These are phyloP conservation scores for Acipenser ruthenus DNA, from an alignment of 2,797 vertebrate species.

Conservation along the genomic window DNA sequence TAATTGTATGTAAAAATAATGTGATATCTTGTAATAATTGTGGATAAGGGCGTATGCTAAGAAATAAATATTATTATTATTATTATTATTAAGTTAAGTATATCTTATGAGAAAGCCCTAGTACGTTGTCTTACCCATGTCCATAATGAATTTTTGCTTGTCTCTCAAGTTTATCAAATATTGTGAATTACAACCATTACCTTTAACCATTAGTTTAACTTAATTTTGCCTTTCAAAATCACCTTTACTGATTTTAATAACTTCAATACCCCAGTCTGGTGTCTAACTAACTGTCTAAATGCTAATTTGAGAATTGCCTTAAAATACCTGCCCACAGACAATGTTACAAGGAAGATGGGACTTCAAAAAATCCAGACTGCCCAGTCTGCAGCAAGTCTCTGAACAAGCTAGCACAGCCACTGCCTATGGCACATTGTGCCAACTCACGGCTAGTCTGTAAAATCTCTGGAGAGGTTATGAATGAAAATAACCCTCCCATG, in stretches of 20 bases:
- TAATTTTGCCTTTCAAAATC: too few species aligned
- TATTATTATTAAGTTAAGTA: too few species aligned
- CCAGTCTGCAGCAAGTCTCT: slow-evolving; percentile 98
- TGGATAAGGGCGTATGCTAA: too few species aligned
- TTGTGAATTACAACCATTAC: too few species aligned
- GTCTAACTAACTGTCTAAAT: neutral
- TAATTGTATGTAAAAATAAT: too few species aligned
- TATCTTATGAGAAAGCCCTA: too few species aligned
- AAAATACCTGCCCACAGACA: slow-evolving; percentile 67
- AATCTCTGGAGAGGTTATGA: slow-evolving; percentile 98
- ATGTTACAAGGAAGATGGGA: slow-evolving; percentile 97
- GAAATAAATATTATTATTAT: too few species aligned
- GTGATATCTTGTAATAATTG: too few species aligned
- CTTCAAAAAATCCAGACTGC: slow-evolving; percentile 96
- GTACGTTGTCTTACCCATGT: too few species aligned
- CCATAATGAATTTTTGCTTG: neutral
- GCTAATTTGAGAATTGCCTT: slow-evolving; percentile 44
- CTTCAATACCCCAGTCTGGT: neutral
- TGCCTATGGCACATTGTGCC: slow-evolving; percentile 98
- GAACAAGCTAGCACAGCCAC: slow-evolving; percentile 93
- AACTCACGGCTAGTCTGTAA: slow-evolving; percentile 98
- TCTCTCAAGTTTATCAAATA: too few species aligned
- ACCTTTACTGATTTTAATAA: neutral
- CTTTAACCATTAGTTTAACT: too few species aligned
- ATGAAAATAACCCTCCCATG: slow-evolving; percentile 98